Base-by-base conservation (phyloP, 92 coral and sea anemone genomes). In the Porites divaricata region DNA sequence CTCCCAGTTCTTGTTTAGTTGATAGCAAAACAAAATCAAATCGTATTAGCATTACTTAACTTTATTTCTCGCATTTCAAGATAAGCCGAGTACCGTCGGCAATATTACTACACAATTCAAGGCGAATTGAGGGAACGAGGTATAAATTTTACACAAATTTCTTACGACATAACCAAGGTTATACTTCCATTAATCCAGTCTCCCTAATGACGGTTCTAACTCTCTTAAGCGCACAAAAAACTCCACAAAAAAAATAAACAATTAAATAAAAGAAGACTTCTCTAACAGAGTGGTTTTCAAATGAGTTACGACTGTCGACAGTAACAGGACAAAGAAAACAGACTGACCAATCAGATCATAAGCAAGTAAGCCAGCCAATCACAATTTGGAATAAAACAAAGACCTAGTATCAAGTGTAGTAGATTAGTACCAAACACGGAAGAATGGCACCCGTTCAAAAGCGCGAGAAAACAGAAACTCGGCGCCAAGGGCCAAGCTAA, bases 31-130 rank as follows among this genome's bases (percentile, higher is more conserved):
- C 19, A 72, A 9, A 9, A 50, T 72, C 50, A 77, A 68, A 23
- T 77, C 81, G 7, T 20, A 3, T 67, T 51, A 20, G 56, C 58
- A 50, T 68, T 80, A 26, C 9, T 52, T 80, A 70, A 69, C 54
- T 80, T 82, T 82, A 72, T 21, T 80, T 59, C 76, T 80, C 70
- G 70, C 68, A 41, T 68, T 69, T 67, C n/a, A 52, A 41, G 54
- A 72, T 11, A 57, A 72, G 62, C 79, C 67, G 13, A 22, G 49
- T 17, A 13, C 61, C 61, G 50, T 17, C 19, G 72, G 63, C 72
- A 72, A 61, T 20, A 81, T 73, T 45, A 48, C 77, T 57, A 59
- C 70, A 81, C 65, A 67, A 67, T 79, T 80, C 58, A 80, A 80
- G 76, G 68, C 70, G 67, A 80, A 78, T 63, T 25, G 45, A 45